Conservation (phyloP, 2,888 invertebrate species). For the Oxystoma pomonae region DNA sequence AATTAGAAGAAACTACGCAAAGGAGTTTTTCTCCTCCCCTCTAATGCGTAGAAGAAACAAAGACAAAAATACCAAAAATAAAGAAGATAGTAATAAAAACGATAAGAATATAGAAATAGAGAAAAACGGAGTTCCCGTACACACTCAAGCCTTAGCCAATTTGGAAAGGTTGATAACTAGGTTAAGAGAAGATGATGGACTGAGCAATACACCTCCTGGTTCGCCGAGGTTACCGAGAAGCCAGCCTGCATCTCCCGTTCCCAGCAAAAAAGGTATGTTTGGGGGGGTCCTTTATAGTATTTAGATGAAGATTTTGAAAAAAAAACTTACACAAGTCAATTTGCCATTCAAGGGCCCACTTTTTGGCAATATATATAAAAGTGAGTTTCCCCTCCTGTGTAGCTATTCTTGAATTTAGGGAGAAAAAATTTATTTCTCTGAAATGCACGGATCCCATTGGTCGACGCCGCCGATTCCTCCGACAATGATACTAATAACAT, state of each 20-base stretch:
- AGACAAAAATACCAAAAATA: slow-evolving; percentile 28
- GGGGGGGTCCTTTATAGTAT: slow-evolving; percentile 1
- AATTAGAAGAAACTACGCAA: slow-evolving; percentile 38
- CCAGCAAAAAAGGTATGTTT: slow-evolving; percentile 62
- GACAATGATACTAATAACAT: too few relatives aligned
- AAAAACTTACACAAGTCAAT: too few relatives aligned
- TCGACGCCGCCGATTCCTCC: too few relatives aligned
- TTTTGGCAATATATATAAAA: too few relatives aligned
- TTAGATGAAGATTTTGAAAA: too few relatives aligned
- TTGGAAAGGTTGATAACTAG: slow-evolving; percentile 56
- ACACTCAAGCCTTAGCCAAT: slow-evolving; percentile 55
- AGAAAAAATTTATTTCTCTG: too few relatives aligned
- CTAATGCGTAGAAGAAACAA: slow-evolving; percentile 46
- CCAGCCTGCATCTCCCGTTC: slow-evolving; percentile 71
- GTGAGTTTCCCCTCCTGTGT: too few relatives aligned
- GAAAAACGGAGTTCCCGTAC: slow-evolving; percentile 38
- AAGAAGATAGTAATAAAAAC: slow-evolving; percentile 31
- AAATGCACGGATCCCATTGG: too few relatives aligned
- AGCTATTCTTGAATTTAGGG: too few relatives aligned
- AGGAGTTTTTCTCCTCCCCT: slow-evolving; percentile 47
- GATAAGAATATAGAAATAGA: slow-evolving; percentile 39
- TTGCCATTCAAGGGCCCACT: too few relatives aligned
- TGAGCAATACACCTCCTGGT: slow-evolving; percentile 48
- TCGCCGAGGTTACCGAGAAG: slow-evolving; percentile 67
- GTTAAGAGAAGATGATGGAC: slow-evolving; percentile 53